Percentiles rank a stretch among this genome's conserved stretches.
These are phyloP conservation scores for Dendronephthya gigantea DNA, from an alignment of 64 coral and sea anemone species.

Conservation along the genomic window DNA sequence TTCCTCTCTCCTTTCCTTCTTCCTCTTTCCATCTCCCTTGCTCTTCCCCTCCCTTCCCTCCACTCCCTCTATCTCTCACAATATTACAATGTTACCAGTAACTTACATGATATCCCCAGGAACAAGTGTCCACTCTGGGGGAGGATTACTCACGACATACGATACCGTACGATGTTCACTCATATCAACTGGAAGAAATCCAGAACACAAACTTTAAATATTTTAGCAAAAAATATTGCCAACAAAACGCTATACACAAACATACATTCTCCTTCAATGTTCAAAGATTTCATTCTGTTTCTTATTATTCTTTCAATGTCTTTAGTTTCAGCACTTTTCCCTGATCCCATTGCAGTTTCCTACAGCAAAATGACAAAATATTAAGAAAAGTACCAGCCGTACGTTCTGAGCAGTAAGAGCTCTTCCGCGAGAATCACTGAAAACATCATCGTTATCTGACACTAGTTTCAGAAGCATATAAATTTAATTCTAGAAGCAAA, in stretches of 20 bases:
- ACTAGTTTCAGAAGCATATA: too few species aligned
- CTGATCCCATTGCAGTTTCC: not conserved
- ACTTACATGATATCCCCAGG: not conserved
- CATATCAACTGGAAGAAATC: not conserved
- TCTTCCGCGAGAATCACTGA: too few species aligned
- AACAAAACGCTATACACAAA: not conserved
- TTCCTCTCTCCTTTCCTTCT: too few species aligned
- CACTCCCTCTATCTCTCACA: too few species aligned
- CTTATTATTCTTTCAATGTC: constrained; percentile 12
- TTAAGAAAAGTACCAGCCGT: too few species aligned
- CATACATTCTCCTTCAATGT: constrained; percentile 12
- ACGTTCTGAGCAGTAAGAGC: too few species aligned
- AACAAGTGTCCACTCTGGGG: not conserved
- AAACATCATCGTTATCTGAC: too few species aligned
- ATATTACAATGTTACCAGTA: not conserved
- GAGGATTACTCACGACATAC: not conserved
- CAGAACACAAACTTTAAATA: not conserved
- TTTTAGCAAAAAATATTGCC: not conserved
- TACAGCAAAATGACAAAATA: not conserved
- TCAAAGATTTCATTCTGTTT: constrained; percentile 16
- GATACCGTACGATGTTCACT: not conserved
- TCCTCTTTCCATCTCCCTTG: too few species aligned
- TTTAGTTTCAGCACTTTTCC: constrained; percentile 2
- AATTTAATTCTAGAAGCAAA: too few species aligned
- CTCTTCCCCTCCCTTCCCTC: too few species aligned